A percentile compares a stretch with the other conserved stretches of the same genome.
Evolutionary conservation across 2,797 vertebrate species (phyloP).

Genomic region (Thripadectes ignobilis): DNA sequence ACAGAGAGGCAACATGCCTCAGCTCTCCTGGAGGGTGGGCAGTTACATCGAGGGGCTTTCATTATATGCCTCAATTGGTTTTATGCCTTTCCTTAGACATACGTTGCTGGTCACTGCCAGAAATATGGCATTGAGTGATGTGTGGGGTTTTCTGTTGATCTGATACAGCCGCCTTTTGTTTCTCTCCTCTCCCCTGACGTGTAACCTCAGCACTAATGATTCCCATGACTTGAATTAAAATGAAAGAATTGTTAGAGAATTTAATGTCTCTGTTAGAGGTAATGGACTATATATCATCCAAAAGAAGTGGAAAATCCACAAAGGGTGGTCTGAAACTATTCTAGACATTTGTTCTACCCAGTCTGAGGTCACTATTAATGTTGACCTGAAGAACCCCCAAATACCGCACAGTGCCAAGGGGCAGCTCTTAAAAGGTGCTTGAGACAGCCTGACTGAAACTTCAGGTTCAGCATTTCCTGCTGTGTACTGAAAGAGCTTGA

Average conservation of each 20-base stretch:
- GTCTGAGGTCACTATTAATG: neutral
- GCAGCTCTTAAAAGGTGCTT: neutral
- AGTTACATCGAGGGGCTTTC: neutral
- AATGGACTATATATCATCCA: neutral
- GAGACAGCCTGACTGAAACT: neutral
- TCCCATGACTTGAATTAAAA: neutral
- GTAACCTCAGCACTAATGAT: neutral
- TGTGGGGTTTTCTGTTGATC: neutral
- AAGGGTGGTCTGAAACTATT: neutral
- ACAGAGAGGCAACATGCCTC: neutral
- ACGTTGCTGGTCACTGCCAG: neutral
- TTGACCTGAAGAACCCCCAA: neutral
- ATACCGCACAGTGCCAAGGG: neutral
- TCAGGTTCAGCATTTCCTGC: neutral
- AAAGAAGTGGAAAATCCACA: neutral
- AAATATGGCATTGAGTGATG: neutral
- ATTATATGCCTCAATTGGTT: neutral
- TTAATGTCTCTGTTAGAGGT: neutral
- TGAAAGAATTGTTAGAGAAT: neutral
- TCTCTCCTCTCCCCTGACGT: neutral
- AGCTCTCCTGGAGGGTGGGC: neutral
- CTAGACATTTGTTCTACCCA: neutral
- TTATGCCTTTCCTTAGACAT: neutral
- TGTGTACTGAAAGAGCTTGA: neutral
- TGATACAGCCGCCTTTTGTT: neutral